These are phyloP conservation scores for Digitonthophagus gazella DNA, from an alignment of 2,888 invertebrate genomes.

Conservation along the genomic window DNA sequence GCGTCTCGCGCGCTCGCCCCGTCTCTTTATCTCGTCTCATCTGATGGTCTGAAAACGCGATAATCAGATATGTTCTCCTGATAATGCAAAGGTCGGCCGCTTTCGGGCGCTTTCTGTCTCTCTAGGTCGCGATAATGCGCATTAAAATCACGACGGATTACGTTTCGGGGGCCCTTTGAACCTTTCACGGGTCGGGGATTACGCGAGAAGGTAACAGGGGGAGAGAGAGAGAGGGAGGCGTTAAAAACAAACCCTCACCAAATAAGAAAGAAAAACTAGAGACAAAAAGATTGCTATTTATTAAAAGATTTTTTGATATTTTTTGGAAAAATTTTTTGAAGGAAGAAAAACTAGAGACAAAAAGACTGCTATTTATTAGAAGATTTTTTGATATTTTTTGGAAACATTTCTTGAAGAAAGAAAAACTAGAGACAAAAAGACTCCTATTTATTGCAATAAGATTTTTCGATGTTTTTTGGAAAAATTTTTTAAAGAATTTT, in stretches of 20 bases:
- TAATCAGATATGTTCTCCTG: conserved; percentile 28
- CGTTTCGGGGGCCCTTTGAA: conserved; percentile 47
- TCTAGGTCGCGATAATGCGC: conserved; percentile 48
- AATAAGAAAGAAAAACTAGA: neutral
- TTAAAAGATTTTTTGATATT: too few relatives aligned
- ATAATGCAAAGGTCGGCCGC: conserved; percentile 27
- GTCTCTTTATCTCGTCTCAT: conserved; percentile 7
- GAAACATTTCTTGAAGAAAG: too few relatives aligned
- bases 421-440: neutral
- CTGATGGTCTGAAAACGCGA: conserved; percentile 25
- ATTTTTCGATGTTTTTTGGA: too few relatives aligned
- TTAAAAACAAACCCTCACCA: conserved; percentile 21
- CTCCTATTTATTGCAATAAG: too few relatives aligned
- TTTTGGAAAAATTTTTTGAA: too few relatives aligned
- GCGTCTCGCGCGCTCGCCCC: too few relatives aligned
- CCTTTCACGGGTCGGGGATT: conserved; percentile 46
- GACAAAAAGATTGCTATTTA: too few relatives aligned
- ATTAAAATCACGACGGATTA: conserved; percentile 51
- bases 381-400: too few relatives aligned
- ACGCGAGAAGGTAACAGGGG: conserved; percentile 36
- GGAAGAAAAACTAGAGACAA: neutral
- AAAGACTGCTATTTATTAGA: too few relatives aligned
- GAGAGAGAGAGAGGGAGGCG: too few relatives aligned
- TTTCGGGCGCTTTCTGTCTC: neutral
- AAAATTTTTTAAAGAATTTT: too few relatives aligned